Evolutionary conservation across 1,140 invertebrate genomes (phyloP).

Genomic region (Zaprionus camerounensis): DNA sequence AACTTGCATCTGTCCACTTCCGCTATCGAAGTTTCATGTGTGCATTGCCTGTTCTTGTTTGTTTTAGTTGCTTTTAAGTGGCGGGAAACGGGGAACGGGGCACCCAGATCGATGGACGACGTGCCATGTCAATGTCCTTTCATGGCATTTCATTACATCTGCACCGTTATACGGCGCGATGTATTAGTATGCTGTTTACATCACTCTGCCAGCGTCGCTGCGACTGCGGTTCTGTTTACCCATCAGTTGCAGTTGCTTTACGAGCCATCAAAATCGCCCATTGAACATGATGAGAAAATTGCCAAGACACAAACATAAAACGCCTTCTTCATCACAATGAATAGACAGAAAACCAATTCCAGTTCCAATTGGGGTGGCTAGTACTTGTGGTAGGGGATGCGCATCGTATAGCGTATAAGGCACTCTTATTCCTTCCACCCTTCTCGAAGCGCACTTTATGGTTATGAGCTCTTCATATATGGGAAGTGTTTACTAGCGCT

Average conservation of each 20-base stretch:
- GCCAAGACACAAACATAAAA: constrained; percentile 54
- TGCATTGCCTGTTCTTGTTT: constrained; percentile 46
- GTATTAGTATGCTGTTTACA: constrained; percentile 28
- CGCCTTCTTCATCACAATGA: constrained; percentile 59
- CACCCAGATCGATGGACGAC: constrained; percentile 54
- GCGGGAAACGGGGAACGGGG: not conserved
- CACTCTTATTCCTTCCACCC: constrained; percentile 42
- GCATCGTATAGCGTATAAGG: not conserved
- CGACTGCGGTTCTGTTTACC: constrained; percentile 45
- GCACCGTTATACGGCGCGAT: constrained; percentile 34
- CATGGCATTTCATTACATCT: constrained; percentile 70
- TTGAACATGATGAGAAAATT: constrained; percentile 54
- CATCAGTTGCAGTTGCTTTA: constrained; percentile 55
- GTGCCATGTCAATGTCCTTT: constrained; percentile 81
- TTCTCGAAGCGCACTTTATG: constrained; percentile 28
- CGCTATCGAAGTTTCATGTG: constrained; percentile 49
- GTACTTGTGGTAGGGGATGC: not conserved
- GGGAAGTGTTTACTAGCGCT: constrained; percentile 52
- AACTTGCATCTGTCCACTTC: constrained; percentile 73
- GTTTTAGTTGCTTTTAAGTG: constrained; percentile 59
- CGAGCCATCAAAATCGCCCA: constrained; percentile 46
- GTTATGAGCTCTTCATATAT: constrained; percentile 54
- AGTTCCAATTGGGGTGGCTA: not conserved
- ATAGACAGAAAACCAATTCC: constrained; percentile 50
- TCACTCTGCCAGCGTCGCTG: not conserved